Conservation (phyloP, 2,888 invertebrate species). For the Brachylomia viminalis region DNA sequence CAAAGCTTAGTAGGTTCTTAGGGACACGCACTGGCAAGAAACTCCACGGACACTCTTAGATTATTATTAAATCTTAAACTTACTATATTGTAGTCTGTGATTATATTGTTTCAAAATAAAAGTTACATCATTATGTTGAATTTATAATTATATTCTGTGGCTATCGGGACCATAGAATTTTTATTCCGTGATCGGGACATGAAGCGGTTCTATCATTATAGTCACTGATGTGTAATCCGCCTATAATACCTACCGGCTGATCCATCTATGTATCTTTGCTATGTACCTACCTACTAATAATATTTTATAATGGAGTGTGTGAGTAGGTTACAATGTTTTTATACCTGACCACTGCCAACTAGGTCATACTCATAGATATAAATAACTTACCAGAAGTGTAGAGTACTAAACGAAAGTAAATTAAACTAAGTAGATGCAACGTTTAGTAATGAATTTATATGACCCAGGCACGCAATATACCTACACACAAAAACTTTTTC, state of each 20-base stretch:
- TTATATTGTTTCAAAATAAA: no score
- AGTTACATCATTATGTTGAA: no score
- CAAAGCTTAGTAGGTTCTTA: neutral
- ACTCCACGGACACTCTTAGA: neutral
- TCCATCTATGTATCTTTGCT: neutral
- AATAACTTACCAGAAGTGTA: conserved; percentile 7
- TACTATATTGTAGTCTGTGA: no score
- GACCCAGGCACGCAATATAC: no score
- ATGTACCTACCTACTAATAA: neutral
- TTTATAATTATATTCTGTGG: neutral
- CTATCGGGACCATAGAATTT: neutral
- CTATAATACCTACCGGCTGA: neutral
- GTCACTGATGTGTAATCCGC: neutral
- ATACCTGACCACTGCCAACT: conserved; percentile 36
- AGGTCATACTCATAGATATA: conserved; percentile 49
- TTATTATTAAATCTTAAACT: no score
- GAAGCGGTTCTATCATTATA: neutral
- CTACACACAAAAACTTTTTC: no score
- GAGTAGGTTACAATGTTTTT: conserved; percentile 15
- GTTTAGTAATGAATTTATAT: neutral
- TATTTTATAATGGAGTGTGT: neutral
- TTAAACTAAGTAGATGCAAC: neutral
- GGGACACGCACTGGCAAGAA: neutral
- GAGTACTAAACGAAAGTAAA: neutral
- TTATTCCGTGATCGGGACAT: neutral